Evolutionary conservation across 1,140 invertebrate species (phyloP), one percentile per base, ranked within the genome.

Genomic region (Frieseomelitta varia): DNA sequence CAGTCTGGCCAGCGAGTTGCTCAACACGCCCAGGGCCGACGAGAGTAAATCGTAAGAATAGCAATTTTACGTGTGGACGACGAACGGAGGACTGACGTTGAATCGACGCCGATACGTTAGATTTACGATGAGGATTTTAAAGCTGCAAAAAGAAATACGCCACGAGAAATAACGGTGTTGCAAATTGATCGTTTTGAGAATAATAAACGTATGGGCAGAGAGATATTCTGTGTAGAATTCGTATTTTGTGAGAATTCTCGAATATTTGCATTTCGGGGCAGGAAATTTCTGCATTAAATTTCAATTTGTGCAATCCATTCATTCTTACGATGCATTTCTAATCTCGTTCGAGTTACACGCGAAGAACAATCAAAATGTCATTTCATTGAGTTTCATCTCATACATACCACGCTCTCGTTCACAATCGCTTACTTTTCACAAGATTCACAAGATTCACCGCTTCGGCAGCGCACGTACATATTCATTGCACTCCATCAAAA

Each of bases 1-100:
- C 86, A 94, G 94, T 85, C 85, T 94, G 61, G 93, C 93, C 79
- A 93, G 92, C 88, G 94, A 94, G 69, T 89, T 94, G 67, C 87
- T 94, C 58, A 89, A 90, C 65, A 94, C 93, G 27, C 93, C 93
- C 58, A 92, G 91, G 81, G 88, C 88, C 69, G 90, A 93, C 72
- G 92, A 90, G 39, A 84, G 90, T 85, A 91, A 93, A 91, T 84
- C 88, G 92, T 93, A 93, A 93, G 92, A 86, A 81, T 78, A 84
- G 84, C 73, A 80, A n/a, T 73, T 84, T 74, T 84, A 73, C 58
- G 58, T 74, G 58, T n/a, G 78, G 71, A 87, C 74, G 34, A 85
- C 75, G 63, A 68, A 69, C 47, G 27, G 55, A 27, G 39, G 47
- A 24, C n/a, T 15, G 39, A 55, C 55, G 58, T 61, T n/a, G n/a